A percentile compares a stretch with the other conserved stretches of the same genome.
These are phyloP conservation scores for Idris sp. DNA, from an alignment of 1,140 invertebrate genomes.

Conservation along the genomic window DNA sequence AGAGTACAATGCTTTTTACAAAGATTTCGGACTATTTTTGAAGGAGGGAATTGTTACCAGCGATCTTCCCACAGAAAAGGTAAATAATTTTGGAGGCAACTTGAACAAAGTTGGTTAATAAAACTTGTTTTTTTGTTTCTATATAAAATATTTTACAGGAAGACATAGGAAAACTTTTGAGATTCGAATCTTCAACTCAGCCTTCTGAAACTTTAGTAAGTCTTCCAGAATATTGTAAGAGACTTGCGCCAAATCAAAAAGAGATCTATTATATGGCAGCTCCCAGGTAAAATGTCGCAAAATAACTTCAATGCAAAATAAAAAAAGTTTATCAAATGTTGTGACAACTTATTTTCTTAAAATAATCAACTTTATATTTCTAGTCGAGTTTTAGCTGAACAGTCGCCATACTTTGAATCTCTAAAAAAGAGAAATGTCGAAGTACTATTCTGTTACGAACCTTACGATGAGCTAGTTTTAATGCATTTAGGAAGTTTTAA, in stretches of 20 bases:
- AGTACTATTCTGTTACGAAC: slow-evolving; percentile 96
- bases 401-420: slow-evolving; percentile 96
- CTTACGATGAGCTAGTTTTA: slow-evolving; percentile 96
- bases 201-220: slow-evolving; percentile 86
- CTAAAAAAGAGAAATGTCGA: slow-evolving; percentile 92
- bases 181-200: slow-evolving; percentile 93
- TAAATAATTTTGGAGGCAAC: too few relatives aligned
- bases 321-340: too few relatives aligned
- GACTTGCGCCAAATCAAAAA: slow-evolving; percentile 87
- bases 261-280: slow-evolving; percentile 96
- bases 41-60: slow-evolving; percentile 96
- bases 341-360: too few relatives aligned
- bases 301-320: too few relatives aligned
- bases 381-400: slow-evolving; percentile 93
- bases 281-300: slow-evolving; percentile 84
- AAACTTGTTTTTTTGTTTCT: too few relatives aligned
- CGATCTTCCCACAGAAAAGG: slow-evolving; percentile 88
- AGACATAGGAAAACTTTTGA: slow-evolving; percentile 92
- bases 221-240: slow-evolving; percentile 89
- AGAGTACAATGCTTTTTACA: slow-evolving; percentile 92
- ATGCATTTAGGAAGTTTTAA: slow-evolving; percentile 93
- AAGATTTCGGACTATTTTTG: slow-evolving; percentile 94
- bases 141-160: slow-evolving; percentile 81
- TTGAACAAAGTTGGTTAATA: background rate
- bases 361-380: slow-evolving; percentile 69